Evolutionary conservation across 2,797 vertebrate species (phyloP).

Genomic region (Lacerta bilineata): DNA sequence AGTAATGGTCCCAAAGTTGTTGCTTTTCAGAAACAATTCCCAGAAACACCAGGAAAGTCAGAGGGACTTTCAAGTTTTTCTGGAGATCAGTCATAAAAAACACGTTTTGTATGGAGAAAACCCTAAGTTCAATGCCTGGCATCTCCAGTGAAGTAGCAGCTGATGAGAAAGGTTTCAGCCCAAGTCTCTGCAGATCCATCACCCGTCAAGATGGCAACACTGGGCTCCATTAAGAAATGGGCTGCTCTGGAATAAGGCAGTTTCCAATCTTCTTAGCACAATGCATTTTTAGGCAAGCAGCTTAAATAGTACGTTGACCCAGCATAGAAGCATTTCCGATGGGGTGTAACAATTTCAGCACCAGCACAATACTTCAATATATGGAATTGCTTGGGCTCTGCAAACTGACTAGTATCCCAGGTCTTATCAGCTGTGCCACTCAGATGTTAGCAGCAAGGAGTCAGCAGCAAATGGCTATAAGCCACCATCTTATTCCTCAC

Average conservation of each 20-base stretch:
- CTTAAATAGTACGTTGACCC: too few species aligned
- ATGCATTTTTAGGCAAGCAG: too few species aligned
- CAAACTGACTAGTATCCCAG: neutral
- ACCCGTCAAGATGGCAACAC: too few species aligned
- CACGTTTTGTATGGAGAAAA: too few species aligned
- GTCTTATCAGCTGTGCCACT: neutral
- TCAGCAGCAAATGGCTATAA: neutral
- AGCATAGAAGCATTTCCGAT: neutral
- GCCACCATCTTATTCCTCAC: neutral
- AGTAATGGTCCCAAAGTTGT: neutral
- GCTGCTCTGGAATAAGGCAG: too few species aligned
- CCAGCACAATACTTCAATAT: too few species aligned
- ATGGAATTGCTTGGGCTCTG: neutral
- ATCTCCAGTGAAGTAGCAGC: neutral
- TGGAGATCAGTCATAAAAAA: too few species aligned
- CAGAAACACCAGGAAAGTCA: neutral
- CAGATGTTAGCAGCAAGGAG: neutral
- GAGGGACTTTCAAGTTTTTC: neutral
- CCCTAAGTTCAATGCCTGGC: neutral
- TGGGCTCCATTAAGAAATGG: too few species aligned
- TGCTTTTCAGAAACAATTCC: neutral
- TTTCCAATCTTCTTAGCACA: too few species aligned
- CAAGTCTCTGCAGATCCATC: neutral
- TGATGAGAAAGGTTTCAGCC: neutral
- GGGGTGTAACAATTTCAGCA: neutral